phyloP scores from a whole-genome alignment of 2,797 vertebrate species.

The Chelonia mydas region DNA sequence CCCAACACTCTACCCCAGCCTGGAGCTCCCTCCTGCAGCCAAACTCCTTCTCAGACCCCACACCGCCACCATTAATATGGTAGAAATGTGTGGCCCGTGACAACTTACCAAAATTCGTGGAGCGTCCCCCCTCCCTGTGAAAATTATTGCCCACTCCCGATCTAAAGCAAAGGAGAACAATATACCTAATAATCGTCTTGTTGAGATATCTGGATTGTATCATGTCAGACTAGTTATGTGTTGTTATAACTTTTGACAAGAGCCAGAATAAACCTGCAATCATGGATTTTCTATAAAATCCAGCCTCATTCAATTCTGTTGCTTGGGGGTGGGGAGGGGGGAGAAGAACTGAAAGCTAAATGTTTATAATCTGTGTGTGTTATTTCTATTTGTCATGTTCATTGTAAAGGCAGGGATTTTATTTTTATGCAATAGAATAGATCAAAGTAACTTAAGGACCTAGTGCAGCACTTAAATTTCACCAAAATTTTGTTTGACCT shows the following conservation, averaged over 20 bases:
- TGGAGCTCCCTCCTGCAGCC: too few relatives aligned
- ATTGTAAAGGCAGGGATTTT: conserved; percentile 41
- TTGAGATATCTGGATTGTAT: conserved; percentile 23
- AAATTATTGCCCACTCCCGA: too few relatives aligned
- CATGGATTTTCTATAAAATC: conserved; percentile 66
- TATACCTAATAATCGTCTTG: not conserved
- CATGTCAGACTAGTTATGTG: conserved; percentile 12
- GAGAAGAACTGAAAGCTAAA: not conserved
- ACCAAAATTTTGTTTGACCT: conserved; percentile 7
- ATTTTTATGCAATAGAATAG: conserved; percentile 51
- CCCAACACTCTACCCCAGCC: too few relatives aligned
- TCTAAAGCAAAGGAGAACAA: not conserved
- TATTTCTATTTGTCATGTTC: conserved; percentile 35
- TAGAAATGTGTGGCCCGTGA: too few relatives aligned
- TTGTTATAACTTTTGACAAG: conserved; percentile 56
- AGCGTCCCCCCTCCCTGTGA: too few relatives aligned
- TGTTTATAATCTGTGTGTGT: not conserved
- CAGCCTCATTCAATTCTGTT: conserved; percentile 53
- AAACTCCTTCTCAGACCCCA: too few relatives aligned
- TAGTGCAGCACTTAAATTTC: not conserved
- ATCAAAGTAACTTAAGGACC: conserved; percentile 21
- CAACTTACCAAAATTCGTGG: too few relatives aligned
- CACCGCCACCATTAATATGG: too few relatives aligned
- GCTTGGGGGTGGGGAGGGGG: not conserved
- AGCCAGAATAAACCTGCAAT: conserved; percentile 43